Base-by-base conservation (phyloP, 1,140 invertebrate species). In the Eciton burchellii region DNA sequence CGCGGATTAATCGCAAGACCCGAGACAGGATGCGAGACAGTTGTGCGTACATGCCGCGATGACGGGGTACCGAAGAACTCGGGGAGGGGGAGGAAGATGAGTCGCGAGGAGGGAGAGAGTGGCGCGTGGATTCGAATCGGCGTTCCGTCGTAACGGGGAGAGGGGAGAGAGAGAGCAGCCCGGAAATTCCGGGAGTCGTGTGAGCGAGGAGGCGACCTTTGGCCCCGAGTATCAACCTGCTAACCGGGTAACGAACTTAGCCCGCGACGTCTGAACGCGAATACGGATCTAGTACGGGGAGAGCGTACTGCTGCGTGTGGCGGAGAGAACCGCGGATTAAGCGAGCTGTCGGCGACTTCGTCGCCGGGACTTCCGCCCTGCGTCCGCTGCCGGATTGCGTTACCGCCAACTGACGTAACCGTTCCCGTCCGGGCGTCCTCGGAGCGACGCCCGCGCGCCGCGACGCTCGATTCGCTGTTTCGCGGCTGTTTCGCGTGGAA, bases 191-290 rank as follows among this genome's bases (percentile, higher is more conserved):
- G n/a, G 63, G 74, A 21, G 63, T 79, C 68, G 63, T 79, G 63
- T 16, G 74, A 63, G 68, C 35, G 29, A 63, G 14, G 47, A 35
- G 63, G 35, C 49, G 49, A n/a, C 74, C 74, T 79, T 79, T 79
- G 68, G 74, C 52, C 35, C n/a, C 74, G 56, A 54, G 63, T 79
- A 79, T 79, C 70, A 79, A 79, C 74, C 63, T 79, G 70, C 74
- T 70, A 79, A 79, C 74, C 63, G 52, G 74, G 35, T 79, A 79
- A 79, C 68, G 74, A 79, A 79, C 74, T 79, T 79, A 79, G 74
- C 63, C 35, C 74, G 52, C n/a, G 63, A 79, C 65, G 59, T 54
- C 71, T 76, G 43, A 76, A 76, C 72, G 63, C 49, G 56, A 62
- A 35, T 68, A 77, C 57, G 49, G 14, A 54, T 54, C n/a, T n/a